Conservation (phyloP, 2,888 invertebrate species). For the Operophtera brumata region DNA sequence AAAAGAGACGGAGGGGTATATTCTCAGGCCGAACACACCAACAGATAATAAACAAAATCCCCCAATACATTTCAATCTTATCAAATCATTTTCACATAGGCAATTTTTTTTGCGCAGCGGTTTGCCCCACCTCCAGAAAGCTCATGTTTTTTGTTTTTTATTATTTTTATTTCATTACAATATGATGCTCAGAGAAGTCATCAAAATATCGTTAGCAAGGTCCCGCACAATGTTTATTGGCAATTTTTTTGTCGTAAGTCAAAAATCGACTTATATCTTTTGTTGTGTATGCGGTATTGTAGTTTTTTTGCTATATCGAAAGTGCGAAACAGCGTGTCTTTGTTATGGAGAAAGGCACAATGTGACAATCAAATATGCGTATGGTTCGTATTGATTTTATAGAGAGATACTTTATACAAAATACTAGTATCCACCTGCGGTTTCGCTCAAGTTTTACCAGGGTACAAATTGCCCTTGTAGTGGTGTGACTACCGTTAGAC, state of each 20-base stretch:
- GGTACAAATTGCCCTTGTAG: too few species aligned
- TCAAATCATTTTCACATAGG: slow-evolving; percentile 17
- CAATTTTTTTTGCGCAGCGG: slow-evolving; percentile 16
- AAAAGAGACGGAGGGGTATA: too few species aligned
- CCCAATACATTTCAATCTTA: neutral
- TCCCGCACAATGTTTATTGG: slow-evolving; percentile 61
- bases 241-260: slow-evolving; percentile 73
- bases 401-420: too few species aligned
- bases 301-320: slow-evolving; percentile 29
- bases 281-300: slow-evolving; percentile 50
- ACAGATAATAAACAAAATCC: too few species aligned
- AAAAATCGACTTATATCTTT: slow-evolving; percentile 57
- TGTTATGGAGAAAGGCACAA: slow-evolving; percentile 26
- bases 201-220: slow-evolving; percentile 75
- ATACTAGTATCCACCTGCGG: too few species aligned
- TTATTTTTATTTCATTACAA: slow-evolving; percentile 71
- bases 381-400: too few species aligned
- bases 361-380: slow-evolving; percentile 43
- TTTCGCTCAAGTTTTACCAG: too few species aligned
- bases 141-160: slow-evolving; percentile 50
- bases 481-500: too few species aligned
- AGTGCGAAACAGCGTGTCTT: slow-evolving; percentile 45
- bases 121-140: slow-evolving; percentile 44
- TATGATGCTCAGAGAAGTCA: slow-evolving; percentile 57
- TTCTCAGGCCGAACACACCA: too few species aligned